phyloP scores from a whole-genome alignment of 2,797 vertebrate genomes.

The Benthosema pterotum region DNA sequence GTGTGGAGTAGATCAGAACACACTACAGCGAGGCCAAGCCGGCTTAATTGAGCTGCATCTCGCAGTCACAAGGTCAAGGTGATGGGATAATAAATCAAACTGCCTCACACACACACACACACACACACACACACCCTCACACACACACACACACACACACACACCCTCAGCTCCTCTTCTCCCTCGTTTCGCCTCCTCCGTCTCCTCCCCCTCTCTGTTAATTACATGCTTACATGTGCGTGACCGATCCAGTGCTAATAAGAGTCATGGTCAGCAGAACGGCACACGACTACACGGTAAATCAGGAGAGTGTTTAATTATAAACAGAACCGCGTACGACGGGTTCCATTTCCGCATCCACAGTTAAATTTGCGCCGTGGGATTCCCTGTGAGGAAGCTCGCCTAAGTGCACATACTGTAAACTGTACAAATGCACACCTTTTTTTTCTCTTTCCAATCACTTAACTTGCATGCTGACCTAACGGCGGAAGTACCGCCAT shows the following conservation, averaged over 20 bases:
- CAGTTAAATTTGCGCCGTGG: too few relatives aligned
- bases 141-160: background rate
- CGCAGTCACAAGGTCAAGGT: conserved; percentile 75
- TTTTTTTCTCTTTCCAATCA: conserved; percentile 45
- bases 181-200: background rate
- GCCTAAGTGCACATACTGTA: background rate
- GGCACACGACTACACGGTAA: background rate
- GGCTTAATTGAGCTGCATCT: conserved; percentile 75
- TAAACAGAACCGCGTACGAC: too few relatives aligned
- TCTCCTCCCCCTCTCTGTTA: conserved; percentile 51
- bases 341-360: too few relatives aligned
- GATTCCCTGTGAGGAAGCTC: too few relatives aligned
- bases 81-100: conserved; percentile 77
- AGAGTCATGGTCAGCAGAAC: conserved; percentile 60
- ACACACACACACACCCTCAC: conserved; percentile 10
- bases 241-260: conserved; percentile 71
- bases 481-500: conserved; percentile 9
- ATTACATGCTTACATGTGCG: conserved; percentile 72
- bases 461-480: conserved; percentile 21
- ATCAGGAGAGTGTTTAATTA: too few relatives aligned
- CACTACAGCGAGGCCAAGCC: conserved; percentile 53
- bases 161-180: conserved; percentile 21
- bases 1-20: conserved; percentile 59
- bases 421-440: conserved; percentile 13
- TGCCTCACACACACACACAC: conserved; percentile 20